Evolutionary conservation across 1,140 invertebrate genomes (phyloP).

Genomic region (Zaprionus ornatus): DNA sequence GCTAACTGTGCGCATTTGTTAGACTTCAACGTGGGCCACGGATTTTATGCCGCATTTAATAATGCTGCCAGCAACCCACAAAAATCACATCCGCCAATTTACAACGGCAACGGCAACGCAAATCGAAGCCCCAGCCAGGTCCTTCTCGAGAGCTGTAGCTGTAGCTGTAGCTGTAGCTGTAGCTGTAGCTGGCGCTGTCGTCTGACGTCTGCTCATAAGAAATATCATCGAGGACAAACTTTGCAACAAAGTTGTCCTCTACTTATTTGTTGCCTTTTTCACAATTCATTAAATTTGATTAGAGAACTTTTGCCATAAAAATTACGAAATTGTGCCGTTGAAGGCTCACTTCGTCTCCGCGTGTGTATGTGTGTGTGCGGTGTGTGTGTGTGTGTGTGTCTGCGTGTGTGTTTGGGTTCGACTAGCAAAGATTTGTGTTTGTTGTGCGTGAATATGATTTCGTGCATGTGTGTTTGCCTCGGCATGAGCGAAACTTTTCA

Average conservation of each 20-base stretch:
- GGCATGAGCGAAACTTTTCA: slow-evolving; percentile 51
- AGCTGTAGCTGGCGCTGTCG: not conserved
- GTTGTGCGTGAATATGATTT: slow-evolving; percentile 81
- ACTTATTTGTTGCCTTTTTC: slow-evolving; percentile 80
- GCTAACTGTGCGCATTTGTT: slow-evolving; percentile 78
- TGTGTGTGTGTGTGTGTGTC: slow-evolving; percentile 31
- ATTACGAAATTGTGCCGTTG: slow-evolving; percentile 82
- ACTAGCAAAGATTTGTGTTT: slow-evolving; percentile 72
- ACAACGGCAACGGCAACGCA: slow-evolving; percentile 61
- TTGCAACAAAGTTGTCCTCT: slow-evolving; percentile 79
- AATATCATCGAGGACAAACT: slow-evolving; percentile 79
- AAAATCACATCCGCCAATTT: slow-evolving; percentile 81
- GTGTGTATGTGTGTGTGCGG: slow-evolving; percentile 2
- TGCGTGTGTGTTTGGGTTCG: slow-evolving; percentile 28
- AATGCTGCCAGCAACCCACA: slow-evolving; percentile 67
- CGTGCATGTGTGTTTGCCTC: slow-evolving; percentile 55
- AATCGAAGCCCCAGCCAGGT: slow-evolving; percentile 60
- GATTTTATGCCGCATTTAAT: slow-evolving; percentile 82
- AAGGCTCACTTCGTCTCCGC: slow-evolving; percentile 68
- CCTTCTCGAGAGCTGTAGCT: slow-evolving; percentile 21
- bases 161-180: not conserved
- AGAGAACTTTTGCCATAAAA: slow-evolving; percentile 82
- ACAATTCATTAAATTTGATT: slow-evolving; percentile 83
- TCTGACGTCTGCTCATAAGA: slow-evolving; percentile 76
- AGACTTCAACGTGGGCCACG: slow-evolving; percentile 63